These are phyloP conservation scores for Meandrina meandrites DNA, from an alignment of 92 coral and sea anemone species.

Conservation along the genomic window DNA sequence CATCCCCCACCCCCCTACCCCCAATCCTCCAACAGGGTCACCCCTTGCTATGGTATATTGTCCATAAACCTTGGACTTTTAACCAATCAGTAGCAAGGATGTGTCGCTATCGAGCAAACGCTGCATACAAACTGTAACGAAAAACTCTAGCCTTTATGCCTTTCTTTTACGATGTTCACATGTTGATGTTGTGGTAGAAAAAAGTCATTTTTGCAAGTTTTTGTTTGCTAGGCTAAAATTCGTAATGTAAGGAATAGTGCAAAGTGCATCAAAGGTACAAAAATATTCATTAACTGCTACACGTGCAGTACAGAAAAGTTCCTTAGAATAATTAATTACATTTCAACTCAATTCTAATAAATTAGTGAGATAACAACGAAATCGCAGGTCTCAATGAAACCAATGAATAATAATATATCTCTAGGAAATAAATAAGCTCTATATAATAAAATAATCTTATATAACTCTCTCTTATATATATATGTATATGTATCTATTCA, in stretches of 20 bases:
- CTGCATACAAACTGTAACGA: neutral
- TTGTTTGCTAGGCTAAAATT: neutral
- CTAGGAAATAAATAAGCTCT: neutral
- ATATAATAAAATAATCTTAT: constrained; percentile 8
- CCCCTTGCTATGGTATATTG: too few relatives aligned
- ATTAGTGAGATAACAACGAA: neutral
- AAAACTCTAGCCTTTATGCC: constrained; percentile 3
- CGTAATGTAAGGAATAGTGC: neutral
- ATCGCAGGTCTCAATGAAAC: neutral
- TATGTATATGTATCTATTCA: too few relatives aligned
- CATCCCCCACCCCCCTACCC: too few relatives aligned
- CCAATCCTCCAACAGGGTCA: too few relatives aligned
- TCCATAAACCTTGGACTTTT: neutral
- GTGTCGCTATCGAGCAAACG: neutral
- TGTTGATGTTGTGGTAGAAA: neutral
- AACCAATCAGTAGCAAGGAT: neutral
- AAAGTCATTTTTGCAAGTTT: neutral
- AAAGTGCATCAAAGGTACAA: neutral
- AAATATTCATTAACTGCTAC: neutral
- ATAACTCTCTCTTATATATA: constrained; percentile 14
- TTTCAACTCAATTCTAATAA: neutral
- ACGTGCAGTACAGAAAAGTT: neutral
- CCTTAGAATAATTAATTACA: neutral
- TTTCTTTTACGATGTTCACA: neutral
- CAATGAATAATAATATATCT: neutral